phyloP scores from a whole-genome alignment of 2,888 invertebrate species.

The Lacanobia oleracea region DNA sequence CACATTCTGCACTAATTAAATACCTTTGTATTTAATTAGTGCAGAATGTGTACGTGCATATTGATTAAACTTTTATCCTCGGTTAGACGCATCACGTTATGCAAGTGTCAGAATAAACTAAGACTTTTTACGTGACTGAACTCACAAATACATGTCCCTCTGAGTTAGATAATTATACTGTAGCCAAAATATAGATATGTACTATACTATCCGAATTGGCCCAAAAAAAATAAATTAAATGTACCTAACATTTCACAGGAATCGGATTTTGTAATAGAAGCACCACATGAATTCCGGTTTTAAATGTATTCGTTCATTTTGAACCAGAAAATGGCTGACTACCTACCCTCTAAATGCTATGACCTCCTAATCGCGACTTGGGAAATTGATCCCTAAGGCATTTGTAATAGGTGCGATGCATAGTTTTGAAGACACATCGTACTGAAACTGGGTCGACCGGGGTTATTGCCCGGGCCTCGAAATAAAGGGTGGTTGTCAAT shows the following conservation, averaged over 20 bases:
- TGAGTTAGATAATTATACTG: not conserved
- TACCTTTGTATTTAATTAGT: too few relatives aligned
- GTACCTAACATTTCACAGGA: not conserved
- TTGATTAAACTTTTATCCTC: too few relatives aligned
- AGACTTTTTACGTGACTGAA: not conserved
- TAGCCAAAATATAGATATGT: not conserved
- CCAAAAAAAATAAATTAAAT: not conserved
- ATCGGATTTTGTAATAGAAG: conserved; percentile 29
- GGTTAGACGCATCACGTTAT: not conserved
- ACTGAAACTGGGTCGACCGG: conserved; percentile 67
- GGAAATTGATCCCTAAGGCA: conserved; percentile 44
- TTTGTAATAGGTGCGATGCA: conserved; percentile 49
- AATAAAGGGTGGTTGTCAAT: conserved; percentile 72
- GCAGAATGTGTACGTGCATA: too few relatives aligned
- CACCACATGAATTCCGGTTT: conserved; percentile 47
- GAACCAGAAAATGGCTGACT: conserved; percentile 54
- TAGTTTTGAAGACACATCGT: conserved; percentile 38
- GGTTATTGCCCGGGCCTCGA: conserved; percentile 71
- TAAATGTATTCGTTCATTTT: conserved; percentile 59
- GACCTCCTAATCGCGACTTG: conserved; percentile 47
- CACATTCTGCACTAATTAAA: too few relatives aligned
- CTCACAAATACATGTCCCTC: too few relatives aligned
- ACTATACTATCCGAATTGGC: not conserved
- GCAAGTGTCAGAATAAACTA: not conserved
- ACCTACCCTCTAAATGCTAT: conserved; percentile 57